These are phyloP conservation scores for Nephila pilipes DNA, from an alignment of 1,140 invertebrate species.

Conservation along the genomic window DNA sequence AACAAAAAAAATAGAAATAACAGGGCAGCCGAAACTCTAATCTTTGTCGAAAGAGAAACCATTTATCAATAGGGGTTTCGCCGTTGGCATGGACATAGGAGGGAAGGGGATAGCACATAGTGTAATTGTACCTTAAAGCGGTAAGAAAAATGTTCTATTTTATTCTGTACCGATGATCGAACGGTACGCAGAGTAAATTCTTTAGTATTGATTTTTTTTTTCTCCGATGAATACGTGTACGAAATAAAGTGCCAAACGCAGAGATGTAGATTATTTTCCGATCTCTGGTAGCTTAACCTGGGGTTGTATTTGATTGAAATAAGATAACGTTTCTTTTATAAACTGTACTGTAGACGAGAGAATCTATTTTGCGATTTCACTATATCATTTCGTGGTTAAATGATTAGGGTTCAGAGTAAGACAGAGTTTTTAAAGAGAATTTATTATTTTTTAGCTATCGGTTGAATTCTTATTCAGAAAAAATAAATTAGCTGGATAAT, in stretches of 20 bases:
- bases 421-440: too few species aligned
- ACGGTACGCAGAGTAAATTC: neutral
- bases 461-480: too few species aligned
- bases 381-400: neutral
- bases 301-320: slow-evolving; percentile 23
- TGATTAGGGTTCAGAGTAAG: too few species aligned
- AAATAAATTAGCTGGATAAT: too few species aligned
- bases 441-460: too few species aligned
- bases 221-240: neutral
- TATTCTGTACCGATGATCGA: slow-evolving; percentile 45
- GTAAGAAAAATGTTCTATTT: slow-evolving; percentile 60
- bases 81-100: slow-evolving; percentile 16
- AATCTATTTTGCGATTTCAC: neutral
- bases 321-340: neutral
- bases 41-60: slow-evolving; percentile 58
- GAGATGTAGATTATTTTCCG: slow-evolving; percentile 40
- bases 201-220: slow-evolving; percentile 22
- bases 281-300: neutral
- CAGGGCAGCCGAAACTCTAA: slow-evolving; percentile 41
- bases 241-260: slow-evolving; percentile 5
- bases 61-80: slow-evolving; percentile 55
- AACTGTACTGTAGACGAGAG: neutral
- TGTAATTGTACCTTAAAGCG: slow-evolving; percentile 68
- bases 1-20: slow-evolving; percentile 5
- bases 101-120: slow-evolving; percentile 28